Evolutionary conservation across 1,140 invertebrate species (phyloP), one percentile per base, ranked within the genome.

Genomic region (Drosophila auraria): DNA sequence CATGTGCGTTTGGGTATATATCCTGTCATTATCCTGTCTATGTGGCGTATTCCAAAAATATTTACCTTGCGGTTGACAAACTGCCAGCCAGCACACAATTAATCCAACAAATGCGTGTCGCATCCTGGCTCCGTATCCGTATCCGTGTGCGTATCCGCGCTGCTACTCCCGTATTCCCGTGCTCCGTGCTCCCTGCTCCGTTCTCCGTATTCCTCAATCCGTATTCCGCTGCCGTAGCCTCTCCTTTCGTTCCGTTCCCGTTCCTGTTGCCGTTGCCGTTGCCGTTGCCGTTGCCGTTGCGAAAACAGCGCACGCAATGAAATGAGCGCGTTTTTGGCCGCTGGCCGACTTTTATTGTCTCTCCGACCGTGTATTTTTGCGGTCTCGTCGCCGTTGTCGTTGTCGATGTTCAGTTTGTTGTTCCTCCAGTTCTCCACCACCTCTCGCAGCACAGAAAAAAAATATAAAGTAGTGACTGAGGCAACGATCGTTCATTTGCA

Each of bases 41-140:
- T 69, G 45, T 60, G 70, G 30, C 77, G 77, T 60, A 56, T 59
- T 64, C 73, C 69, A 65, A 87, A 91, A 92, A 91, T 92, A 91
- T 92, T 92, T 92, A 92, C 91, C 91, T 92, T 92, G 87, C 59
- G 91, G 87, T 87, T 92, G 91, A 87, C 91, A 92, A 92, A 92
- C 87, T 83, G 87, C 83, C 71, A 92, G 61, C 73, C 91, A 69
- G 78, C 83, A 79, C 76, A 92, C 83, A 92, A 92, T 87, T 87
- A 92, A 92, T 92, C 83, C 91, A 84, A 83, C 77, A 89, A 89
- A 89, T 90, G 86, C 86, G 87, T 77, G 62, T 54, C 81, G 79
- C 91, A 92, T 91, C 71, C 80, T 92, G 69, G 68, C 68, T 74
- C 38, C 72, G 49, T 70, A 38, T 45, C 20, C 61, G 63, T 66